Evolutionary conservation across 2,113 vertebrate genomes (phyloP).

Genomic region (Bujurquina vittata): DNA sequence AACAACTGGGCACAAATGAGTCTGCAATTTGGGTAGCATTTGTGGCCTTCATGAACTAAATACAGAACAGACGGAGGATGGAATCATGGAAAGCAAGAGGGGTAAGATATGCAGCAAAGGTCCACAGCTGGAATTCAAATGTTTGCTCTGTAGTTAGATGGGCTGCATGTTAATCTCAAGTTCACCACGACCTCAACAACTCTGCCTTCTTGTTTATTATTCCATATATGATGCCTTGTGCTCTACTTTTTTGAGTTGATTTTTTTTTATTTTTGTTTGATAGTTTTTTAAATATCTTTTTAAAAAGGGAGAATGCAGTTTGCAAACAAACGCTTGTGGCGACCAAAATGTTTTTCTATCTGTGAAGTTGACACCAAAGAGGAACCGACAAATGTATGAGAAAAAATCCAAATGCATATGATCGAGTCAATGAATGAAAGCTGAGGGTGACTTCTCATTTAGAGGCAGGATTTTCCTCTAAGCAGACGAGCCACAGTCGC

Average conservation of each 20-base stretch:
- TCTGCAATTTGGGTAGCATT: not conserved
- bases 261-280: no score
- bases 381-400: not conserved
- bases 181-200: not conserved
- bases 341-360: not conserved
- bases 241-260: not conserved
- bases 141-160: no score
- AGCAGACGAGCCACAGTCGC: not conserved
- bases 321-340: no score
- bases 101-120: not conserved
- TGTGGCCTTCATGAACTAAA: not conserved
- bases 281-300: not conserved
- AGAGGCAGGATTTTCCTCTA: slow-evolving; percentile 20
- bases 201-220: not conserved
- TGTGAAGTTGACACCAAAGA: not conserved
- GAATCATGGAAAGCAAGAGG: no score
- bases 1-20: not conserved
- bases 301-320: no score
- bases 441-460: not conserved
- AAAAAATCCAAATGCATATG: not conserved
- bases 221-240: not conserved
- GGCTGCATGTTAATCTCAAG: no score
- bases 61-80: not conserved
- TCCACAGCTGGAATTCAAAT: not conserved
- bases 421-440: not conserved